These are phyloP conservation scores for Forbesichthys papilliferus DNA, from an alignment of 2,113 vertebrate genomes.

Conservation along the genomic window DNA sequence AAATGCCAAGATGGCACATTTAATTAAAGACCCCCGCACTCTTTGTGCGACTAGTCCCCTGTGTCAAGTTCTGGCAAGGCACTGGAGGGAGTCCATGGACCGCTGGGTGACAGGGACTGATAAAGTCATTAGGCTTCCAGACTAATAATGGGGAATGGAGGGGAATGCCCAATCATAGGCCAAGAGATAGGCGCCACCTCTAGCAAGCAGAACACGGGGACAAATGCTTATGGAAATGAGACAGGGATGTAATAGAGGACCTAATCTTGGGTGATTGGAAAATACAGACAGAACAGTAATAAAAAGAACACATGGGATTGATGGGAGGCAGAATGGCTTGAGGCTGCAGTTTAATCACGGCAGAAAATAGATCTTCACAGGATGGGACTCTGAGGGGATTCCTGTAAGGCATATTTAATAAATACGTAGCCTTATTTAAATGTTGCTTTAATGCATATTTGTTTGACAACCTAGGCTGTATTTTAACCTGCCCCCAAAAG, in stretches of 20 bases:
- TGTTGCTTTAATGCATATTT: neutral
- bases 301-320: constrained; percentile 47
- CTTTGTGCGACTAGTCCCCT: constrained; percentile 42
- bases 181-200: constrained; percentile 29
- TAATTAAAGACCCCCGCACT: constrained; percentile 65
- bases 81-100: constrained; percentile 45
- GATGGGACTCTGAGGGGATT: constrained; percentile 25
- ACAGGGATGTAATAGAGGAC: constrained; percentile 44
- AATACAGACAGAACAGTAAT: constrained; percentile 27
- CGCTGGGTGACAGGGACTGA: constrained; percentile 46
- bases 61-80: constrained; percentile 34
- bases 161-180: constrained; percentile 49
- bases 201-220: constrained; percentile 42
- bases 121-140: constrained; percentile 62
- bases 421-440: neutral
- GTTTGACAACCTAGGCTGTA: neutral
- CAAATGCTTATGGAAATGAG: constrained; percentile 58
- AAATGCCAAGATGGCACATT: constrained; percentile 68
- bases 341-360: constrained; percentile 52
- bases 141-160: constrained; percentile 56
- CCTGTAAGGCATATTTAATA: neutral
- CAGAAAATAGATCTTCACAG: constrained; percentile 31
- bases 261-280: constrained; percentile 56
- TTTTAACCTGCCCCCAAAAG: neutral
- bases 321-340: constrained; percentile 41